Evolutionary conservation across 2,797 vertebrate species (phyloP), one percentile per base, ranked within the genome.

Genomic region (Rhincodon typus): DNA sequence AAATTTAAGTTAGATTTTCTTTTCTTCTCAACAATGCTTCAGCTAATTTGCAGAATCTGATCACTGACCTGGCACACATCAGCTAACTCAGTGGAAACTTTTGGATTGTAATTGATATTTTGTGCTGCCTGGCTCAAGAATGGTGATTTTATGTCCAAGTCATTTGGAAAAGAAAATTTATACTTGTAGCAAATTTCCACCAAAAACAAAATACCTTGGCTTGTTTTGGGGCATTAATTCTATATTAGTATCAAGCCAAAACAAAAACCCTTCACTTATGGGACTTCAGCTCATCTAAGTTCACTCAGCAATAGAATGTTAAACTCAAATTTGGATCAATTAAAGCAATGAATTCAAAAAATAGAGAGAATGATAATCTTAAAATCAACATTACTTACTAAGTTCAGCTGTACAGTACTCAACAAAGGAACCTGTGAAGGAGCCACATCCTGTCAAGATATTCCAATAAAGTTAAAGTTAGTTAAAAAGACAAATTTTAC

Each of bases 321-420:
- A 4, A 62, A 62, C 12, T 34, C 23, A 46, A 84, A 46, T 46
- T 42, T 62, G 27, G 30, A 15, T 62, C 87, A 88, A 10, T 66
- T 66, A 42, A 93, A 42, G 10, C 62, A n/a, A 12, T n/a, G 30
- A 15, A 62, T 66, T 90, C 30, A 66, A 90, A 84, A 84, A 84
- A 21, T 4, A 21, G 0, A n/a, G 8, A 77, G 4, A 84, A 27
- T 62, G 57, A 91, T 6, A 69, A 67, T 69, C 62, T 62, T 8
- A 95, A 95, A 95, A 0, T 7, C 0, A 1, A 25, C 10, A 27
- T 42, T 67, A 98, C 99, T 98, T 97, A 99, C 99, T 99, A 97
- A 99, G 99, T 94, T 98, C 98, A 96, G 98, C 98, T 96, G 97
- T 97, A 95, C 98, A 98, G 96, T 99, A 99, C 30, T 99, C 98